Evolutionary conservation across 2,113 vertebrate genomes (phyloP).

Genomic region (Setophaga petechia): DNA sequence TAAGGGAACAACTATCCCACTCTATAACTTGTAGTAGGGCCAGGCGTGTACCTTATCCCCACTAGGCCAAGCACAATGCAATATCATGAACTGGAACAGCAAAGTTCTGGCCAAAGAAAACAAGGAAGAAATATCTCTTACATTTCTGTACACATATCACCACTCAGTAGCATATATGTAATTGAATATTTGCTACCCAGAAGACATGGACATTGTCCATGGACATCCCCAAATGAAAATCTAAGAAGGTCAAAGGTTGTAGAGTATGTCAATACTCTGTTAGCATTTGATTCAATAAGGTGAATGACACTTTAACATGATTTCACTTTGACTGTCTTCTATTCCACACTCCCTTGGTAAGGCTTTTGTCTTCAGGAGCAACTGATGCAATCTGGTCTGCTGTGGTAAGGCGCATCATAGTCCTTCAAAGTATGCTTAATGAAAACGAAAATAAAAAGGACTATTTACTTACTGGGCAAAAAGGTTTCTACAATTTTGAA

Average conservation of each 20-base stretch:
- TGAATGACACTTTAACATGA: not conserved
- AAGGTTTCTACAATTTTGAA: not conserved
- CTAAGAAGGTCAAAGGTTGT: not conserved
- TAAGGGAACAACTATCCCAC: not conserved
- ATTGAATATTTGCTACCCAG: not conserved
- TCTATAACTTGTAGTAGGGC: not conserved
- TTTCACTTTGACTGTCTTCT: not conserved
- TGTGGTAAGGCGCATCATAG: not conserved
- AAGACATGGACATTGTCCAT: not conserved
- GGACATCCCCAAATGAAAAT: not conserved
- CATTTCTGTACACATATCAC: not conserved
- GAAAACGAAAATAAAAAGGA: slow-evolving; percentile 31
- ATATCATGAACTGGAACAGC: not conserved
- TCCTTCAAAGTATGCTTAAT: slow-evolving; percentile 10
- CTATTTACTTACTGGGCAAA: not conserved
- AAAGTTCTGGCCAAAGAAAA: not conserved
- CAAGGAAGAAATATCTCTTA: not conserved
- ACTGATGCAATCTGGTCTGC: not conserved
- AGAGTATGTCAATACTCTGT: not conserved
- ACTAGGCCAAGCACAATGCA: not conserved
- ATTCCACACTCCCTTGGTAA: not conserved
- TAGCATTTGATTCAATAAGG: not conserved
- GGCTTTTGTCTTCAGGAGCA: not conserved
- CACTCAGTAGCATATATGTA: not conserved
- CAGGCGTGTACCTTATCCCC: not conserved